These are phyloP conservation scores for Lipophrys pholis DNA, from an alignment of 2,113 vertebrate species.

Conservation along the genomic window DNA sequence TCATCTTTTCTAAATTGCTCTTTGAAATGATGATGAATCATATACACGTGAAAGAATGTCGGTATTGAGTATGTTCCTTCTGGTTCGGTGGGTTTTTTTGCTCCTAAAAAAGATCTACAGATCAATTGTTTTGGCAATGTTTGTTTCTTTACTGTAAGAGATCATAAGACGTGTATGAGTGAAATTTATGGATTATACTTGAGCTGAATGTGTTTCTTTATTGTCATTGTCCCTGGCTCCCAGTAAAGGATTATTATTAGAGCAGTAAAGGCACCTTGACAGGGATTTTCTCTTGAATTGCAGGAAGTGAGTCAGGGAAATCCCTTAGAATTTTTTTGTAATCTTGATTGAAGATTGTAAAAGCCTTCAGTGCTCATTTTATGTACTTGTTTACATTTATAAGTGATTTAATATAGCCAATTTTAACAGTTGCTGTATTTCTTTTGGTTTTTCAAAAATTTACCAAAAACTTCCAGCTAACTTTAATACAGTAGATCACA, in stretches of 20 bases:
- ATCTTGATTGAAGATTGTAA: conserved; percentile 55
- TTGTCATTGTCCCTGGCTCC: conserved; percentile 18
- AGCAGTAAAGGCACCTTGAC: conserved; percentile 41
- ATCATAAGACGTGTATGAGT: neutral
- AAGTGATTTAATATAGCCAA: neutral
- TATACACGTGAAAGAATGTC: too few relatives aligned
- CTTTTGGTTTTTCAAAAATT: neutral
- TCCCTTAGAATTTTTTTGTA: conserved; percentile 61
- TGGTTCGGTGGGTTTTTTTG: too few relatives aligned
- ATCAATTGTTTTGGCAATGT: too few relatives aligned
- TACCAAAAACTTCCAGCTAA: neutral
- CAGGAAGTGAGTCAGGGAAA: conserved; percentile 80
- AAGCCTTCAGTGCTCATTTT: conserved; percentile 35
- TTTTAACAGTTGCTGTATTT: neutral
- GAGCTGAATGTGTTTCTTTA: neutral
- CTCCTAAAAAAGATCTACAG: too few relatives aligned
- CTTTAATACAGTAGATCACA: too few relatives aligned
- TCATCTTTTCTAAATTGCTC: too few relatives aligned
- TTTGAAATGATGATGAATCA: too few relatives aligned
- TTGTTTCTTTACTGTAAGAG: neutral
- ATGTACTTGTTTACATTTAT: conserved; percentile 11
- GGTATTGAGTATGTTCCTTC: too few relatives aligned
- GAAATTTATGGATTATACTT: neutral
- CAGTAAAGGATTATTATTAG: conserved; percentile 27
- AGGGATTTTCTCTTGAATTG: conserved; percentile 71